A percentile compares a stretch with the other conserved stretches of the same genome.
phyloP scores from a whole-genome alignment of 2,888 invertebrate genomes.

The Blastobasis lacticolella region DNA sequence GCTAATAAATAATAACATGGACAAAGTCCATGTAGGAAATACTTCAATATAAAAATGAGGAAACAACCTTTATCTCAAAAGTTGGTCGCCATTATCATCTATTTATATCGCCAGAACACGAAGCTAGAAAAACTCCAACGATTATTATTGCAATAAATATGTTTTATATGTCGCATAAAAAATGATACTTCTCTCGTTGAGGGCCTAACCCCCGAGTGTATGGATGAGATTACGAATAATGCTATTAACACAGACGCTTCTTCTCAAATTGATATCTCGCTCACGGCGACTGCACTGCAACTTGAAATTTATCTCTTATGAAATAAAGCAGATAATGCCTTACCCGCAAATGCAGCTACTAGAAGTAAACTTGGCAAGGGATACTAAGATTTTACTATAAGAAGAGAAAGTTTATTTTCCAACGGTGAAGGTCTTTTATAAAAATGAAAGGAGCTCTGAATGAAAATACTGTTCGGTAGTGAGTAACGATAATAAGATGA shows the following conservation, averaged over 20 bases:
- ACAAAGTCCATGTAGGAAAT: not conserved
- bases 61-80: conserved; percentile 4
- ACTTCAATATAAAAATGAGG: not conserved
- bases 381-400: conserved; percentile 27
- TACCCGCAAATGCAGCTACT: conserved; percentile 24
- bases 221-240: conserved; percentile 75
- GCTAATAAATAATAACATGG: not conserved
- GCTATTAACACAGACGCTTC: conserved; percentile 75
- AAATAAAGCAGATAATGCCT: conserved; percentile 27
- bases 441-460: conserved; percentile 58
- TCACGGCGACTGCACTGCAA: conserved; percentile 25
- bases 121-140: conserved; percentile 60
- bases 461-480: conserved; percentile 70
- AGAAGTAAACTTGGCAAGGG: conserved; percentile 19
- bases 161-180: conserved; percentile 74
- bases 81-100: conserved; percentile 39
- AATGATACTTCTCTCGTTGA: conserved; percentile 64
- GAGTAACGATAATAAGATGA: conserved; percentile 74
- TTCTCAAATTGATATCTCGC: conserved; percentile 72
- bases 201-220: conserved; percentile 70
- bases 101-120: conserved; percentile 60
- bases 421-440: conserved; percentile 24
- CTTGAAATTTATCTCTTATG: conserved; percentile 23
- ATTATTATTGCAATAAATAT: conserved; percentile 73
- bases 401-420: conserved; percentile 24